These are phyloP conservation scores for Pomatostomus ruficeps DNA, from an alignment of 2,113 vertebrate genomes.

Conservation along the genomic window DNA sequence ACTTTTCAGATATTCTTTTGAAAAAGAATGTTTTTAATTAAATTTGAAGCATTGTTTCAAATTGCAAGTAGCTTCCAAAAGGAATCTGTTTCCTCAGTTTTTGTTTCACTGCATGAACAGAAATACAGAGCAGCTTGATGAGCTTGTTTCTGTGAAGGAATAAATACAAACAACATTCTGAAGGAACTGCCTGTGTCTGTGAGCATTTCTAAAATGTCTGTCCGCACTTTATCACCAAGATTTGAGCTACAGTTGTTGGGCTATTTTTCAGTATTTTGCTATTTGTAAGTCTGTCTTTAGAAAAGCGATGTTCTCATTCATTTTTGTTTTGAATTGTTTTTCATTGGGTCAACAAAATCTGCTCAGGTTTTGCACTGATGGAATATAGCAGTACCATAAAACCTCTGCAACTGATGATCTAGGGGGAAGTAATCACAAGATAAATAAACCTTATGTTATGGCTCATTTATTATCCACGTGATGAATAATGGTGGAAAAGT, in stretches of 20 bases:
- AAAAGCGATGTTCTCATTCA: background rate
- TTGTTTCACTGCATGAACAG: background rate
- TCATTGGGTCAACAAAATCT: background rate
- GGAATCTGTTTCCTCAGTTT: background rate
- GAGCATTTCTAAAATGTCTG: background rate
- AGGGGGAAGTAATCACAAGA: background rate
- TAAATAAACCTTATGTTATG: background rate
- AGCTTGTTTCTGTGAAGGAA: background rate
- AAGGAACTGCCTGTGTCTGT: background rate
- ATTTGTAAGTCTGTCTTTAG: background rate
- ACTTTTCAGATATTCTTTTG: background rate
- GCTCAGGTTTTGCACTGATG: background rate
- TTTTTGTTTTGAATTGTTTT: background rate
- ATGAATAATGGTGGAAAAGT: background rate
- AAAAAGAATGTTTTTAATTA: background rate
- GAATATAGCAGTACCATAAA: background rate
- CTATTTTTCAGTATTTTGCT: background rate
- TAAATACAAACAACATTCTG: background rate
- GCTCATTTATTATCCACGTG: background rate
- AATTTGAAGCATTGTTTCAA: background rate
- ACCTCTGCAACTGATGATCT: background rate
- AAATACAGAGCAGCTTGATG: background rate
- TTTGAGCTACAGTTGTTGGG: background rate
- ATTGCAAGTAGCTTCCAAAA: background rate
- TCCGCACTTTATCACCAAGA: background rate